These are phyloP conservation scores for Malurus leucopterus DNA, from an alignment of 2,797 vertebrate species.

Conservation along the genomic window DNA sequence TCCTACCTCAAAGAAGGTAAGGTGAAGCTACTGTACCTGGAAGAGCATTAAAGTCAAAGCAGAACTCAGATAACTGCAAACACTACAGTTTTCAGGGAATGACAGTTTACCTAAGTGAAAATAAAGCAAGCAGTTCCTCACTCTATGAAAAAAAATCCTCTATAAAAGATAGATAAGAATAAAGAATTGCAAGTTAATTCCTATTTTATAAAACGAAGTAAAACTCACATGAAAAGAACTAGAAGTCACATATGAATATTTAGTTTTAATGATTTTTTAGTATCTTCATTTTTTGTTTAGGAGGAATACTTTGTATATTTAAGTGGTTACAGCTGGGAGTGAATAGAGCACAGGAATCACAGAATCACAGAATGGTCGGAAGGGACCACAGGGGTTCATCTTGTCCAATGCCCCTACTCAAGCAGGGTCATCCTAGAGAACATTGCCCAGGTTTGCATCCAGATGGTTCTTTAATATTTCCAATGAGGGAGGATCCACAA, in stretches of 20 bases:
- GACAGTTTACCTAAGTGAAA: not conserved
- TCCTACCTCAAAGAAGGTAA: constrained; percentile 73
- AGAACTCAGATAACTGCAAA: constrained; percentile 32
- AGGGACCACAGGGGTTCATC: not conserved
- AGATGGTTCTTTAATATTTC: not conserved
- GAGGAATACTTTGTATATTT: not conserved
- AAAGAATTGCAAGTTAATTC: not conserved
- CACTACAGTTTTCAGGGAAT: not conserved
- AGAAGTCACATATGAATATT: not conserved
- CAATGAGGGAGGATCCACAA: not conserved
- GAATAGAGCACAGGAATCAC: not conserved
- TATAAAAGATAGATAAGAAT: not conserved
- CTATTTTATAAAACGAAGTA: not conserved
- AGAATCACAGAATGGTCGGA: not conserved
- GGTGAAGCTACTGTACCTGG: constrained; percentile 70
- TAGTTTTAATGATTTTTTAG: not conserved
- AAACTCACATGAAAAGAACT: not conserved
- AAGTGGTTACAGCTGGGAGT: not conserved
- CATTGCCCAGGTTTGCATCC: not conserved
- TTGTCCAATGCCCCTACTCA: not conserved
- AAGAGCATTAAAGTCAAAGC: constrained; percentile 59
- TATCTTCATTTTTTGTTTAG: not conserved
- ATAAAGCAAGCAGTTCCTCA: not conserved
- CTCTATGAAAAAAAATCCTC: not conserved
- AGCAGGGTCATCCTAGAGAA: not conserved